A percentile compares a stretch with the other conserved stretches of the same genome.
phyloP scores from a whole-genome alignment of 2,888 invertebrate genomes.

The Rhopalosiphum nymphaeae region DNA sequence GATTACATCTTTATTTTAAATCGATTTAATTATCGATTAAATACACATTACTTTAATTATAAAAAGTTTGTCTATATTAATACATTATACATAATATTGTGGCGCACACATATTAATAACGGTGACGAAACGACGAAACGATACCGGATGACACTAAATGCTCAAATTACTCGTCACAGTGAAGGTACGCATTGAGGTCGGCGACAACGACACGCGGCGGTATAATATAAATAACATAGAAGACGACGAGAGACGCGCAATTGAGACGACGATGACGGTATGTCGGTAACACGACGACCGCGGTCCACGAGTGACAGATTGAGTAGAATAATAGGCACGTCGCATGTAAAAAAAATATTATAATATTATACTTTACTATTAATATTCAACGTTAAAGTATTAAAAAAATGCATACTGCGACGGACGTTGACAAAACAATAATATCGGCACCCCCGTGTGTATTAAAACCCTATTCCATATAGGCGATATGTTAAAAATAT shows the following conservation, averaged over 20 bases:
- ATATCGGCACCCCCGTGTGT: neutral
- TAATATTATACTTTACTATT: neutral
- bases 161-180: neutral
- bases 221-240: neutral
- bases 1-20: neutral
- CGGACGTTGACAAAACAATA: neutral
- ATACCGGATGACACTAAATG: neutral
- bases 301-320: no score
- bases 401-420: neutral
- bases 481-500: neutral
- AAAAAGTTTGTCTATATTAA: neutral
- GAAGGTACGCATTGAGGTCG: neutral
- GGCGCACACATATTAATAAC: neutral
- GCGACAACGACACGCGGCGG: neutral
- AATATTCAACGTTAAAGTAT: neutral
- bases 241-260: neutral
- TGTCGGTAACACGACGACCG: neutral
- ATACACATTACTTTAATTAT: neutral
- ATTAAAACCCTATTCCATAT: neutral
- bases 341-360: neutral
- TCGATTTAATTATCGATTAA: neutral
- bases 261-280: neutral
- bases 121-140: neutral
- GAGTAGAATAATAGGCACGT: neutral
- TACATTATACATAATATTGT: neutral